Evolutionary conservation across 2,888 invertebrate genomes (phyloP), one percentile per base, ranked within the genome.

Genomic region (Hemithea aestivaria): DNA sequence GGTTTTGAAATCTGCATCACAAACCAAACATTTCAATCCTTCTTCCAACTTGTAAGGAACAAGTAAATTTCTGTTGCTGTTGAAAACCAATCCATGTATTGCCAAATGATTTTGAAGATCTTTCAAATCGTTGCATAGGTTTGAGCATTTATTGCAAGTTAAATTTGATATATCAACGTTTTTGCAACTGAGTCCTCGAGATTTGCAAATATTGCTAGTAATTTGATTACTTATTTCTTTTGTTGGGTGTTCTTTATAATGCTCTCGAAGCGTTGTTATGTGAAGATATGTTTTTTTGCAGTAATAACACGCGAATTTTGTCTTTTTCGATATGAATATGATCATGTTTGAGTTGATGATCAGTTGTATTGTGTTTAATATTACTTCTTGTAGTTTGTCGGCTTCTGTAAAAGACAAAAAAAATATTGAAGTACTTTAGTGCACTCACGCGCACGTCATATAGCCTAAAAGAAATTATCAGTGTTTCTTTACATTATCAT

Each of bases 291-390:
- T 39, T 1, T 59, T 51, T 21, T 50, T 53, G 47, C 80, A 80
- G 8, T 53, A 55, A 35, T 60, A 64, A 24, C 79, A 80, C 0
- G 62, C 55, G 43, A 62, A 73, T 48, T 68, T 73, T 0, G 62
- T 68, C 25, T 62, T 64, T 2, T 66, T 38, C 0, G 74, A 73
- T 2, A 57, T 64, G 45, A 77, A 77, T 0, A 73, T 45, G 26
- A 72, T 74, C 8, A 77, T 40, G 32, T 78, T 78, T 0, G 79
- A 77, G 30, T 77, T 66, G 9, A 60, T 43, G 7, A 75, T 45
- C 0, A 80, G 56, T 37, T 70, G 71, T 0, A 72, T 26, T 0
- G 77, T 66, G 48, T 77, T 73, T 11, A 67, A 59, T 9, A 50
- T 50, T 11, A 58, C 53, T 0, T 39, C 10, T 40, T 4, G 5